These are phyloP conservation scores for Nephrotoma appendiculata DNA, from an alignment of 2,888 invertebrate species.

Conservation along the genomic window DNA sequence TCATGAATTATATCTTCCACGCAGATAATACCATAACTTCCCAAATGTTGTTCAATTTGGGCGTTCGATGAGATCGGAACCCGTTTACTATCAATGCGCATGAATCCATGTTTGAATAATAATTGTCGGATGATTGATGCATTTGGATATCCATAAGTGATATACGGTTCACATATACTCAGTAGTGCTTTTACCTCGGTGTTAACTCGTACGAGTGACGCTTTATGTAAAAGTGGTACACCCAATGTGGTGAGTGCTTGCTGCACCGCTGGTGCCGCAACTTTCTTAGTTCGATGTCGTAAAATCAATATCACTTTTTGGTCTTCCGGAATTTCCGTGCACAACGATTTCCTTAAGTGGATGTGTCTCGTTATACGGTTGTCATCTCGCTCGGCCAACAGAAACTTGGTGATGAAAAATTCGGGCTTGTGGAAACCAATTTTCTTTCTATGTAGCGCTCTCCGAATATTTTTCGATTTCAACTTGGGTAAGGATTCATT, in stretches of 20 bases:
- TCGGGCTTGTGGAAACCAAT: conserved; percentile 30
- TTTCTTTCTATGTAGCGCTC: conserved; percentile 20
- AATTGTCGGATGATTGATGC: conserved; percentile 27
- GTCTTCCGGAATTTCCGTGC: conserved; percentile 8
- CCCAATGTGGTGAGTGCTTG: background rate
- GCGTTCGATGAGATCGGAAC: conserved; percentile 30
- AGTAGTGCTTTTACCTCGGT: conserved; percentile 27
- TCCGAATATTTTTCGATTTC: conserved; percentile 22
- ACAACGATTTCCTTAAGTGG: conserved; percentile 3
- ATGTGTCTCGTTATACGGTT: conserved; percentile 9
- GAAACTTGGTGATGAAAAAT: conserved; percentile 27
- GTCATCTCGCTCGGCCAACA: conserved; percentile 25
- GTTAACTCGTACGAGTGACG: conserved; percentile 22
- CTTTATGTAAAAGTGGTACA: background rate
- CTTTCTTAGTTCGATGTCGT: conserved; percentile 29
- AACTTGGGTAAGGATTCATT: conserved; percentile 25
- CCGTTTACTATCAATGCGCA: conserved; percentile 24
- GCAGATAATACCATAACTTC: conserved; percentile 29
- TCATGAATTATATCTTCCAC: conserved; percentile 33
- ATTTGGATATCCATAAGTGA: conserved; percentile 27
- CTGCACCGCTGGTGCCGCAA: conserved; percentile 22
- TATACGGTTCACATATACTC: conserved; percentile 30
- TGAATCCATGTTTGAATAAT: conserved; percentile 31
- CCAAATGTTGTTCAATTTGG: conserved; percentile 29
- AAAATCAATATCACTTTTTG: conserved; percentile 27